phyloP scores from a whole-genome alignment of 2,797 vertebrate genomes.

The Potorous gilbertii region DNA sequence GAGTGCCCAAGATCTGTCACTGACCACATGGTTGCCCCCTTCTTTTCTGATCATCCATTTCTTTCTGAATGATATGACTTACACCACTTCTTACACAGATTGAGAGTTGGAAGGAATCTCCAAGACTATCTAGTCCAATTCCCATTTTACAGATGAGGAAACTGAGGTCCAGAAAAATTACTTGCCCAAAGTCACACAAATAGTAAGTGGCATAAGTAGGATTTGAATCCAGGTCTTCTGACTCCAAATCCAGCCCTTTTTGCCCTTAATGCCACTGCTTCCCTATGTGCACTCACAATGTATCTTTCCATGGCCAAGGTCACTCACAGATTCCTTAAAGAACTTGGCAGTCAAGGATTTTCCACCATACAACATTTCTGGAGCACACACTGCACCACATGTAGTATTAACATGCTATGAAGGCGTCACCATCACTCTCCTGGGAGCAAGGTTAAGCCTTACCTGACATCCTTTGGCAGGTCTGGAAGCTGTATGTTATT shows the following conservation, averaged over 20 bases:
- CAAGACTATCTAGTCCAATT: neutral
- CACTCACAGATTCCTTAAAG: neutral
- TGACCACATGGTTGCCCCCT: neutral
- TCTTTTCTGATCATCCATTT: neutral
- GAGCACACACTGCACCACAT: neutral
- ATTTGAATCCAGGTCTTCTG: neutral
- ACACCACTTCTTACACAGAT: neutral
- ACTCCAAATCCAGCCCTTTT: neutral
- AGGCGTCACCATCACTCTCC: neutral
- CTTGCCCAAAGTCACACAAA: neutral
- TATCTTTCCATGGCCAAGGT: neutral
- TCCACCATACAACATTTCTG: neutral
- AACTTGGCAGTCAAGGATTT: neutral
- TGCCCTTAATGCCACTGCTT: neutral
- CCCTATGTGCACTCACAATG: neutral
- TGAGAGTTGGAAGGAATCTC: neutral
- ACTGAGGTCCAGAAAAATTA: neutral
- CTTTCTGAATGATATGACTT: neutral
- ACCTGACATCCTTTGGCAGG: conserved; percentile 92
- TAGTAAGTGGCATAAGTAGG: neutral
- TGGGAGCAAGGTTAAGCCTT: conserved; percentile 25
- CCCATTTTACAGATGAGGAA: neutral
- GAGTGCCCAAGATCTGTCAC: neutral
- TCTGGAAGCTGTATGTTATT: conserved; percentile 85
- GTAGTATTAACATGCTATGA: neutral